These are phyloP conservation scores for Brienomyrus brachyistius DNA, from an alignment of 2,113 vertebrate species.

Conservation along the genomic window DNA sequence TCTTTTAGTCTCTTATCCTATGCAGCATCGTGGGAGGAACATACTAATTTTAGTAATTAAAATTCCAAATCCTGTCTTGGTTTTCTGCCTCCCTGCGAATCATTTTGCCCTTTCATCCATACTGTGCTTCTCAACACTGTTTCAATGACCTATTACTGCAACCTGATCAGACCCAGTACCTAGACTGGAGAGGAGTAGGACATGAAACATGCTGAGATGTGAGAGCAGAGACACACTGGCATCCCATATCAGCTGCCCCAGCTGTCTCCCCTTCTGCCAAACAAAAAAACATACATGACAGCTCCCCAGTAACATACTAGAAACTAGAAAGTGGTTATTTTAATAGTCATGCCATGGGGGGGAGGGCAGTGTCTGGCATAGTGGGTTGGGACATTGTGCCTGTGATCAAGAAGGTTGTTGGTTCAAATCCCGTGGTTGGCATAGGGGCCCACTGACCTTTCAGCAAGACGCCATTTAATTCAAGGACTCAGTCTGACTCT, in stretches of 20 bases:
- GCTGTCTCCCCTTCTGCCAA: neutral
- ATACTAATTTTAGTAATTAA: neutral
- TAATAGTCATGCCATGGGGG: neutral
- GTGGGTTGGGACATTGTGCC: neutral
- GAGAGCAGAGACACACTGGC: neutral
- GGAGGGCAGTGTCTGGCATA: neutral
- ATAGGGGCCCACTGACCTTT: neutral
- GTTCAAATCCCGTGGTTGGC: neutral
- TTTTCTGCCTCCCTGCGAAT: neutral
- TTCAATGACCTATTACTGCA: neutral
- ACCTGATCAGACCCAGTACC: neutral
- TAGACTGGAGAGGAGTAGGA: neutral
- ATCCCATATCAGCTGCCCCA: neutral
- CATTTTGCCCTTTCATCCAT: neutral
- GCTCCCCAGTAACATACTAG: neutral
- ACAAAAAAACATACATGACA: neutral
- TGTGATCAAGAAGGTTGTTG: neutral
- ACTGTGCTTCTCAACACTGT: neutral
- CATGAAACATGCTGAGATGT: neutral
- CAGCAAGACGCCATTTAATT: neutral
- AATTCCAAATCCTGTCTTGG: neutral
- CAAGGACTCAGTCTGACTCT: neutral
- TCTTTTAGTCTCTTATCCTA: neutral
- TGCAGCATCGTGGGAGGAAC: neutral
- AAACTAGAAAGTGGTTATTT: neutral